A percentile compares a stretch with the other conserved stretches of the same genome.
Conservation (phyloP, 2,888 invertebrate species). For the Hoplodrina blanda region DNA sequence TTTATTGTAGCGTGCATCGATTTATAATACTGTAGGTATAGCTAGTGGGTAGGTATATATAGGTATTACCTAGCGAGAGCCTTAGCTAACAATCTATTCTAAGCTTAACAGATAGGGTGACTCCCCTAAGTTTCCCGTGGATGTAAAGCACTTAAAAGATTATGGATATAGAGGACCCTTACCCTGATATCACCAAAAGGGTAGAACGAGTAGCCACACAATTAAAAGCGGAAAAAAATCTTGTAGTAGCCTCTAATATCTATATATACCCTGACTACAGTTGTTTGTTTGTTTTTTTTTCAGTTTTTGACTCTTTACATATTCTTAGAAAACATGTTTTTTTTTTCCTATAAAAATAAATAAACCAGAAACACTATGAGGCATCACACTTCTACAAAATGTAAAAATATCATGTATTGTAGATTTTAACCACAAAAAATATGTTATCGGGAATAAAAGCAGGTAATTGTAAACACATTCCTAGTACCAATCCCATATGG, state of each 20-base stretch:
- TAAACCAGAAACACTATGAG: no score
- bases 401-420: background rate
- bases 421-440: background rate
- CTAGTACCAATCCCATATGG: conserved; percentile 13
- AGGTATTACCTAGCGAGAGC: conserved; percentile 2
- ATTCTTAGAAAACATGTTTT: no score
- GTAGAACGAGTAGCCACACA: no score
- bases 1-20: conserved; percentile 2
- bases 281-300: no score
- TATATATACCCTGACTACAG: no score
- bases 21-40: background rate
- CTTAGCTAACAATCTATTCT: conserved; percentile 25
- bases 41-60: background rate
- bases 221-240: no score
- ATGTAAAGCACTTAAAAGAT: conserved; percentile 42
- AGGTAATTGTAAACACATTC: conserved; percentile 11
- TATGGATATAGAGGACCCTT: conserved; percentile 14
- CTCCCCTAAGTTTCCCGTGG: conserved; percentile 12
- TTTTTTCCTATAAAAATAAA: no score
- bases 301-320: no score
- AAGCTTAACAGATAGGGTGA: conserved; percentile 14
- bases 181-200: conserved; percentile 20
- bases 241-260: no score
- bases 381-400: background rate
- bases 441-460: background rate